Evolutionary conservation across 2,797 vertebrate species (phyloP).

Genomic region (Molossus alvarezi): DNA sequence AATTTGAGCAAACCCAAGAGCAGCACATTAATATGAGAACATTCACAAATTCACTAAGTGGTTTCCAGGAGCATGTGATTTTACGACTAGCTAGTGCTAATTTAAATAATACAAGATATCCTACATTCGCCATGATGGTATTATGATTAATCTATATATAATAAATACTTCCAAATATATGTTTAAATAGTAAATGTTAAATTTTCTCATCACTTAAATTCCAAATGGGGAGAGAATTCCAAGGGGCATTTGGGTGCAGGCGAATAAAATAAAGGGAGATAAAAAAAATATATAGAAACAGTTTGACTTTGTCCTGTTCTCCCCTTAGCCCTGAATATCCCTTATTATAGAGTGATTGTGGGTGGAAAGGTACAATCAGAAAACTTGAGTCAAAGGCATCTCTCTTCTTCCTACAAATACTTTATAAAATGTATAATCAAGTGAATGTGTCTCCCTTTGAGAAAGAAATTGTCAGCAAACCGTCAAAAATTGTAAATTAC

Average conservation of each 20-base stretch:
- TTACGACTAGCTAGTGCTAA: neutral
- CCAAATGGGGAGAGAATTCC: neutral
- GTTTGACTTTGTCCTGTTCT: neutral
- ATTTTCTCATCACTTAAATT: neutral
- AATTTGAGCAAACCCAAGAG: neutral
- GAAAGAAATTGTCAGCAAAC: neutral
- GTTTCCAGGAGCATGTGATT: neutral
- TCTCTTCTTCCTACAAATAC: neutral
- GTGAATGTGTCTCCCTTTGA: neutral
- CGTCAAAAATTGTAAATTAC: neutral
- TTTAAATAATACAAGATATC: neutral
- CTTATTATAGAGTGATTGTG: neutral
- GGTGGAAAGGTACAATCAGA: neutral
- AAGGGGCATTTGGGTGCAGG: neutral
- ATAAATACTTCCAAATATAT: neutral
- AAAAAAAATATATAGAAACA: neutral
- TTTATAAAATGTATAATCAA: neutral
- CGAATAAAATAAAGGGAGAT: neutral
- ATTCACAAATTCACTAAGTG: neutral
- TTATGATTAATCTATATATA: neutral
- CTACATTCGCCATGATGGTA: neutral
- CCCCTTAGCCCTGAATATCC: neutral
- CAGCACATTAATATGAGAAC: neutral
- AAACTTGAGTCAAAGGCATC: neutral
- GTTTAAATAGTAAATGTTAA: conserved; percentile 8